These are phyloP conservation scores for Rhinoptilus africanus DNA, from an alignment of 2,113 vertebrate genomes.

Conservation along the genomic window DNA sequence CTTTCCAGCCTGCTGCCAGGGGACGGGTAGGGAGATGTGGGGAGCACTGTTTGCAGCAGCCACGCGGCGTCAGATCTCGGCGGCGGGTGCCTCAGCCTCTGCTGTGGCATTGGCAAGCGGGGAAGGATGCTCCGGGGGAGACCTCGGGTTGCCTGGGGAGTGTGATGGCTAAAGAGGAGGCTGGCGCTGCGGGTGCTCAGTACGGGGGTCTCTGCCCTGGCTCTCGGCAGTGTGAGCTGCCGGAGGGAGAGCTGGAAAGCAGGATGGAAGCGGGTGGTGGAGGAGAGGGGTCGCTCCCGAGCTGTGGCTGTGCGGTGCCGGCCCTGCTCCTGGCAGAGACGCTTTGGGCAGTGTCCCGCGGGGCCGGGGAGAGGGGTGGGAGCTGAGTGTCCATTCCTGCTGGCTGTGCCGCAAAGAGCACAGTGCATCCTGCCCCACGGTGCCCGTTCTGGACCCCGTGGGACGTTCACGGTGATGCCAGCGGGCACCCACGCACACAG, in stretches of 20 bases:
- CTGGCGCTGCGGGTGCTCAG: not conserved
- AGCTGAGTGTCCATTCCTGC: not conserved
- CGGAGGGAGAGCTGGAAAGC: not conserved
- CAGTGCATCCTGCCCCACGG: rapidly evolving
- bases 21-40: rapidly evolving
- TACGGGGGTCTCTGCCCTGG: not conserved
- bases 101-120: rapidly evolving
- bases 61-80: rapidly evolving
- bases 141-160: not conserved
- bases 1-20: rapidly evolving
- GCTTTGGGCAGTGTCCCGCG: rapidly evolving
- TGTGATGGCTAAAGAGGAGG: rapidly evolving
- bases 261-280: not conserved
- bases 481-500: rapidly evolving
- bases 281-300: rapidly evolving
- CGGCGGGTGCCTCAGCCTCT: not conserved
- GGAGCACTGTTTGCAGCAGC: not conserved
- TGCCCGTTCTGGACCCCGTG: rapidly evolving
- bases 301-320: rapidly evolving
- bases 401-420: not conserved
- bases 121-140: not conserved
- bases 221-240: not conserved
- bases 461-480: not conserved
- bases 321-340: not conserved
- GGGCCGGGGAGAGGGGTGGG: not conserved